Base-by-base conservation (phyloP, 2,888 invertebrate species). In the Allophyes oxyacanthae region DNA sequence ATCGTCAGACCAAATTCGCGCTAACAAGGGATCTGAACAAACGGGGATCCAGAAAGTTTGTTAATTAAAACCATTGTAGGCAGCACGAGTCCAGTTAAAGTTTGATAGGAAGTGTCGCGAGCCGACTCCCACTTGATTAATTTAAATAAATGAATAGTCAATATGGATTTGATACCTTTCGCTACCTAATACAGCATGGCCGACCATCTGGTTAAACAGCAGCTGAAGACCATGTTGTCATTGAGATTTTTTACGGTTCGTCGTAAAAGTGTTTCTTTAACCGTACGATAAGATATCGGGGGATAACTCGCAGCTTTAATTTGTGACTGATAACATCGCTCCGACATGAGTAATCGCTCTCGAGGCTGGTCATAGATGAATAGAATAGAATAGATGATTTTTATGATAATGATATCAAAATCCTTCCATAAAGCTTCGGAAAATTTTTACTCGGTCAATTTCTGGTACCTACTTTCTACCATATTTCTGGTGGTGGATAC, bases 111-210 rank as follows among this genome's bases (percentile, higher is more conserved):
- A 65, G 49, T 56, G 58, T 68, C 60, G 54, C 62, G 34, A 50
- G 11, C 28, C 38, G 30, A 45, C 70, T 75, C 75, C 75, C 70
- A 75, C 75, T 63, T 59, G 25, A 13, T 49, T 50, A 14, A 74
- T 74, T 74, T 75, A 64, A 75, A 75, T 75, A 72, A 66, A 57
- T 59, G 52, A 64, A 61, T 59, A 71, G 63, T 71, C 69, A 69
- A 74, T 55, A 58, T 69, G 36, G 43, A 50, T 62, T 43, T 65
- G 48, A 46, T 58, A 55, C 43, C 53, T 58, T 66, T 53, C 38
- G 59, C 50, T 55, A 36, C 74, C 72, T 70, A 75, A 75, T 67
- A 72, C 52, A 64, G 74, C 3, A 46, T 30, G 37, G 10, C 40
- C 52, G 66, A 61, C 70, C 75, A 72, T 70, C 72, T 75, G 75